Conservation (phyloP, 2,888 invertebrate genomes). For the Xestia sexstrigata region DNA sequence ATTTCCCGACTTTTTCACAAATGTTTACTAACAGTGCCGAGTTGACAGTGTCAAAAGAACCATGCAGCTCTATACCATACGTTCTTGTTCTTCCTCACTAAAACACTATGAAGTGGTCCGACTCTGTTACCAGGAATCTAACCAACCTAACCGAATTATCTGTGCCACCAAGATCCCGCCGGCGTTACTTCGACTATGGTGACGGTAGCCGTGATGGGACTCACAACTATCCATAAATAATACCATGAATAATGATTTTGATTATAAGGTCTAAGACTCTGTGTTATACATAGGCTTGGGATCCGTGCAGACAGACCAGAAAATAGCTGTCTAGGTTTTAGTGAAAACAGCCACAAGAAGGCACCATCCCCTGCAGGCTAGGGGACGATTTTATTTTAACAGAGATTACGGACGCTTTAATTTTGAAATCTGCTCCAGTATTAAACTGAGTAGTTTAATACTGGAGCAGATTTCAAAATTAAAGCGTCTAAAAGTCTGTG, state of each 20-base stretch:
- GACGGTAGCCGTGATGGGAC: no score
- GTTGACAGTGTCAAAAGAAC: background rate
- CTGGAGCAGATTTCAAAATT: no score
- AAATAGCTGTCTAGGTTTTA: background rate
- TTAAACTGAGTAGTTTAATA: no score
- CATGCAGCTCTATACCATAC: no score
- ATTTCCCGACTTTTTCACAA: background rate
- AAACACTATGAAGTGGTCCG: background rate
- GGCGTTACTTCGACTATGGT: no score
- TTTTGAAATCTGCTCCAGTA: background rate
- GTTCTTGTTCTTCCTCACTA: no score
- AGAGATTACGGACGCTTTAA: background rate
- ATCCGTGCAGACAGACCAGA: background rate
- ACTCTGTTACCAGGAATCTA: background rate
- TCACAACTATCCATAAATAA: background rate
- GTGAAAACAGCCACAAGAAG: no score
- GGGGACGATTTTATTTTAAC: background rate
- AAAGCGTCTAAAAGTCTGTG: no score
- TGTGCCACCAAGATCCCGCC: background rate
- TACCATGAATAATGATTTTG: background rate
- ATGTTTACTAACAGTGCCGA: background rate
- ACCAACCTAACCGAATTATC: no score
- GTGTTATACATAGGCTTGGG: background rate
- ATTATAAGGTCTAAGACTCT: background rate
- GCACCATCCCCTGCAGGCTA: no score